These are phyloP conservation scores for Nasua narica DNA, from an alignment of 2,797 vertebrate genomes.

Conservation along the genomic window DNA sequence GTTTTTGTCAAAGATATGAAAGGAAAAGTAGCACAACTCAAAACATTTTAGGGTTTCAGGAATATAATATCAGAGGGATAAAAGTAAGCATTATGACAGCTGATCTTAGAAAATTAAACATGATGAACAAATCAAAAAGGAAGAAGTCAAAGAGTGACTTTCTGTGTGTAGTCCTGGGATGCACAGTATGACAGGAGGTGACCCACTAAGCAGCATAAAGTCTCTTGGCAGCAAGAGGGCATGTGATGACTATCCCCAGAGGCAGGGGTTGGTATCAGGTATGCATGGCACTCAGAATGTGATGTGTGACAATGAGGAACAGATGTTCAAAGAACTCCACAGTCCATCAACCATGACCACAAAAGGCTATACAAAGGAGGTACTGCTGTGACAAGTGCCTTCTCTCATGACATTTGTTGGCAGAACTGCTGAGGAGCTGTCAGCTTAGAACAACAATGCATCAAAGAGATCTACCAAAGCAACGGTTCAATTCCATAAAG, in stretches of 20 bases:
- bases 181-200: neutral
- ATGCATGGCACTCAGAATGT: neutral
- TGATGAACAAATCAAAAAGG: constrained; percentile 1
- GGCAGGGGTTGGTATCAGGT: neutral
- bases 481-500: neutral
- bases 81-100: neutral
- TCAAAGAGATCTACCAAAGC: constrained; percentile 24
- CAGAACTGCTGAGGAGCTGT: neutral
- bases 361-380: constrained; percentile 14
- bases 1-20: constrained; percentile 25
- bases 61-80: constrained; percentile 34
- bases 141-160: constrained; percentile 3
- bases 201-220: neutral
- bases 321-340: constrained; percentile 34
- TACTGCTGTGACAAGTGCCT: constrained; percentile 1
- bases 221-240: neutral
- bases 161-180: neutral
- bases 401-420: constrained; percentile 16
- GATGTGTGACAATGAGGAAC: neutral
- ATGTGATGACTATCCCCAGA: neutral
- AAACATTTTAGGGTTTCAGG: neutral
- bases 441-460: constrained; percentile 22
- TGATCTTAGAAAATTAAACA: constrained; percentile 46
- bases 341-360: neutral
- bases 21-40: neutral